Evolutionary conservation across 1,140 invertebrate species (phyloP), one percentile per base, ranked within the genome.

Genomic region (Apis cerana): DNA sequence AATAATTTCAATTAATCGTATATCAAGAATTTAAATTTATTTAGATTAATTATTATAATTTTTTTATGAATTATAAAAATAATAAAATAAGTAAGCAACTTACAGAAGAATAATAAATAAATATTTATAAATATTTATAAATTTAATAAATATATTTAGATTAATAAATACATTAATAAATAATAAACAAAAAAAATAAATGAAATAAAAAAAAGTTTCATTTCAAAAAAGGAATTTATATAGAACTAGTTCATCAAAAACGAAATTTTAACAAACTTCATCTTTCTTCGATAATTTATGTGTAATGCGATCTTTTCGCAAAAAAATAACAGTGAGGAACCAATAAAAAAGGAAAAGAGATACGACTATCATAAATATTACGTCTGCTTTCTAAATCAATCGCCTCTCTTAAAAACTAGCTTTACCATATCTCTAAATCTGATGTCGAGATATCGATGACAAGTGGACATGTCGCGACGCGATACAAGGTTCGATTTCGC

Each of bases 341-440:
- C 8, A 48, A 62, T 65, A 52, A 54, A 58, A 27, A 54, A 80
- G 7, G 33, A 33, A 48, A 50, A 56, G 23, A 56, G 23, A 2
- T n/a, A 17, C 7, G 50, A 61, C 43, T 65, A 59, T 74, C 78
- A 80, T 80, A 80, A 80, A 80, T 80, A 80, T 80, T 59, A 58
- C 21, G 43, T 80, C 48, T 72, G 71, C 71, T 75, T 81, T 75
- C 71, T 75, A 75, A 81, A 75, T 54, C 62, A 54, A 70, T 80
- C 59, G 50, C 27, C 48, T 21, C 58, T 17, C 58, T 79, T 59
- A 52, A 62, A 71, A 62, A 71, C 27, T 12, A 33, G 43, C 59
- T n/a, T 56, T 48, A 62, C 70, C 69, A 10, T 59, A 70, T 19
- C 48, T 80, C 61, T 74, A 75, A 80, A 80, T 75, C 79, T 56